Evolutionary conservation across 2,888 invertebrate genomes (phyloP), one percentile per base, ranked within the genome.

Genomic region (Eupithecia exiguata): DNA sequence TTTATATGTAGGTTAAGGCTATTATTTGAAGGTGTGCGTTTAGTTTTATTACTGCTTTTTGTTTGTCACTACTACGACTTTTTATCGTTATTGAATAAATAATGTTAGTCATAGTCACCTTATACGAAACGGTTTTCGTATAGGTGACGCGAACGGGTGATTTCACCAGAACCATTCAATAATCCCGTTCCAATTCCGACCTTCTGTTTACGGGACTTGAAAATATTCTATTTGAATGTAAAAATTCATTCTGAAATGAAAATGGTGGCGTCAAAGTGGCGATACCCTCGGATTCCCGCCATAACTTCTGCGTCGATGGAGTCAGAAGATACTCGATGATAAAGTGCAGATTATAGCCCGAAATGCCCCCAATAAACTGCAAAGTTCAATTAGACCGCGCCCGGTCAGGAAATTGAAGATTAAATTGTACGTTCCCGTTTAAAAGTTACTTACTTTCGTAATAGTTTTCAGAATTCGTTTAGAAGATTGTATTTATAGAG

Each of bases 371-470:
- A 77, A 80, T 79, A 79, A 80, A 79, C 79, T 80, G 80, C 76
- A 79, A 79, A 80, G 78, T 79, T 80, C 80, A 80, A 80, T 80
- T 79, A 80, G 77, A 79, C 76, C 71, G 72, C 74, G 76, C 76
- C 76, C 77, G 72, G 74, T 72, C 74, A 71, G 77, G 77, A 80
- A 79, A 79, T 80, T 77, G 76, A 74, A 78, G 78, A 78, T 80
- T 79, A 80, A 79, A 79, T 77, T 77, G 77, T 79, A 73, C 70
- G 71, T 66, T 62, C 71, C 65, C 62, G 53, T 69, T 74, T 67
- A 69, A 75, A 77, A 80, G 74, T 76, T 70, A 72, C 61, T 69
- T 35, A 21, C 46, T 16, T 63, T 65, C 36, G 63, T 71, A 72
- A 65, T 70, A 25, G 63, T 61, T 68, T 43, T 16, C 58, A 46